Evolutionary conservation across 2,888 invertebrate species (phyloP), one percentile per base, ranked within the genome.

Genomic region (Tuberolachnus salignus): DNA sequence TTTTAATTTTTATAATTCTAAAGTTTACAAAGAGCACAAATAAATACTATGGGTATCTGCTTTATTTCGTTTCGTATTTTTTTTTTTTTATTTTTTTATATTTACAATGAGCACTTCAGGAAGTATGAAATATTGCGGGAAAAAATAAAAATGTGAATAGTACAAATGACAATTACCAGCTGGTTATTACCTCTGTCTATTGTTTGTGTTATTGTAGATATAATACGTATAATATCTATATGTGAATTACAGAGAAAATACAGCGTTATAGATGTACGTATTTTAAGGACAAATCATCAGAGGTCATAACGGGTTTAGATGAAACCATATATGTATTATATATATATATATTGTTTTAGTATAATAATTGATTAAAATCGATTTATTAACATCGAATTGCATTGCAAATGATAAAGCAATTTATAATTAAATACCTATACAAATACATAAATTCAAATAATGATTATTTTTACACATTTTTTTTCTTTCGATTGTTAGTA

Each of bases 161-260:
- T 71, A 46, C 57, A 71, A 71, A 71, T 23, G 23, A 71, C 44
- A 71, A 71, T 46, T 46, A 59, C 34, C 16, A 19, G 23, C n/a
- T 23, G 59, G 57, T n/a, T n/a, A n/a, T n/a, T 59, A n/a, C 46
- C 70, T 34, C 34, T n/a, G 34, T 34, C 34, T 59, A 71, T 71
- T 71, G 59, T 71, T 46, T 44, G 70, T 46, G 34, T 13, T 23
- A 55, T 9, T 55, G 34, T 42, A 34, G 34, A 34, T 4, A 34
- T 19, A 11, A 46, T 66, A 49, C 1, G 46, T 46, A n/a, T 57
- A 19, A 23, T 19, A 44, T 46, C 13, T 21, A 44, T 26, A 46
- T 71, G 71, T 26, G 71, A 71, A 71, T 26, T 59, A 59, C 19
- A 57, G 70, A 71, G 23, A 71, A 71, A 71, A 26, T 57, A 71